Base-by-base conservation (phyloP, 2,797 vertebrate genomes). In the Channallabes apus region DNA sequence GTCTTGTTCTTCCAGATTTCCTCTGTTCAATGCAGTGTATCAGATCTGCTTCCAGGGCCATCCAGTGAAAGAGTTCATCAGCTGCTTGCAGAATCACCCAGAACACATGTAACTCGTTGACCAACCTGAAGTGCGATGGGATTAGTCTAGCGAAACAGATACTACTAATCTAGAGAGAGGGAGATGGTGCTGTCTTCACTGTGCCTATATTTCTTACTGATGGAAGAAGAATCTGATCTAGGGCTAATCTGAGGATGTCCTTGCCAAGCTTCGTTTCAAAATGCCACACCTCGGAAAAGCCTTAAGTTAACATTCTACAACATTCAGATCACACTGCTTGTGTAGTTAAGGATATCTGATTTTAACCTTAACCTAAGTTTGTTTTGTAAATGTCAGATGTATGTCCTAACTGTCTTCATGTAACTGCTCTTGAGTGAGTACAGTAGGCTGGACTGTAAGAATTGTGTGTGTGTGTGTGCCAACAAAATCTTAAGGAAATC, bases 71-170 rank as follows among this genome's bases (percentile, higher is more conserved):
- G 97, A 99, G 76, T 96, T 99, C 91, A 96, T 98, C 93, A 91
- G 15, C 12, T 99, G 97, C 87, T 95, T 99, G 89, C 98, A 99
- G 93, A 97, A 96, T 93, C 98, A 99, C 89, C 98, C 98, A 3
- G 97, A 96, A 85, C 98, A 99, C 92, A 92, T 96, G 90, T 99
- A 89, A 96, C 73, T 24, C 20, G 38, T 84, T 18, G 59, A 81
- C 54, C 20, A 29, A 0, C 62, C 62, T 65, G 38, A 4, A 24
- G 22, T 6, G 67, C 54, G 80, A 86, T 3, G 14, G 41, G 78
- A 73, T 58, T 76, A 17, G 29, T 71, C 24, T 59, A 59, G 51
- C 61, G 38, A 24, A 51, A 20, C 18, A 3, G 56, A 56, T 35
- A 72, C 65, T 20, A 59, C 56, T 61, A 64, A 73, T 54, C 72